Percentiles rank a stretch among this genome's conserved stretches.
phyloP scores from a whole-genome alignment of 1,140 invertebrate species.

The Teleogryllus occipitalis region DNA sequence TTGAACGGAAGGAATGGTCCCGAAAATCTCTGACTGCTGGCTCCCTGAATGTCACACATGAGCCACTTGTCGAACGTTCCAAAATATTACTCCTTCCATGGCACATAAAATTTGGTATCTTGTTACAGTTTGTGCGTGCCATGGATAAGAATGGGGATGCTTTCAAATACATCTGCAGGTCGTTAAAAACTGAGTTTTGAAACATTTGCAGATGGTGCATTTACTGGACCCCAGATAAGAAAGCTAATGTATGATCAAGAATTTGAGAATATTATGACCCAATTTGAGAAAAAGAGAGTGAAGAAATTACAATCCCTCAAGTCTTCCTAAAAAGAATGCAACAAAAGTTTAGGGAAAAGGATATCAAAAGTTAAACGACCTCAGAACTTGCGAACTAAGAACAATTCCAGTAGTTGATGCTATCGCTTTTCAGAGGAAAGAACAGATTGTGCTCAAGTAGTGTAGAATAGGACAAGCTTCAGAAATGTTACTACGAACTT shows the following conservation, averaged over 20 bases:
- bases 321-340: no score
- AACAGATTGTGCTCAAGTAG: no score
- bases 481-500: slow-evolving; percentile 20
- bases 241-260: slow-evolving; percentile 27
- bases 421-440: slow-evolving; percentile 20
- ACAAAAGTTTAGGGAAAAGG: background rate
- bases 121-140: slow-evolving; percentile 33
- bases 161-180: slow-evolving; percentile 30
- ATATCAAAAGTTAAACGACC: no score
- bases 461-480: slow-evolving; percentile 13
- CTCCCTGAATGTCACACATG: slow-evolving; percentile 31
- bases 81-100: slow-evolving; percentile 33
- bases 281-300: slow-evolving; percentile 16
- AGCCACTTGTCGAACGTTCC: slow-evolving; percentile 30
- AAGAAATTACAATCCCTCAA: no score
- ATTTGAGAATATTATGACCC: slow-evolving; percentile 24
- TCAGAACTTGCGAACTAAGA: no score
- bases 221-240: slow-evolving; percentile 31
- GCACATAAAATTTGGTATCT: slow-evolving; percentile 35
- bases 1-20: slow-evolving; percentile 30
- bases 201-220: slow-evolving; percentile 32
- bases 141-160: slow-evolving; percentile 31
- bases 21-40: slow-evolving; percentile 29
- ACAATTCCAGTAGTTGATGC: no score
- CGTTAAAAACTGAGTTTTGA: slow-evolving; percentile 30